Evolutionary conservation across 2,113 vertebrate species (phyloP).

Genomic region (Takifugu bimaculatus): DNA sequence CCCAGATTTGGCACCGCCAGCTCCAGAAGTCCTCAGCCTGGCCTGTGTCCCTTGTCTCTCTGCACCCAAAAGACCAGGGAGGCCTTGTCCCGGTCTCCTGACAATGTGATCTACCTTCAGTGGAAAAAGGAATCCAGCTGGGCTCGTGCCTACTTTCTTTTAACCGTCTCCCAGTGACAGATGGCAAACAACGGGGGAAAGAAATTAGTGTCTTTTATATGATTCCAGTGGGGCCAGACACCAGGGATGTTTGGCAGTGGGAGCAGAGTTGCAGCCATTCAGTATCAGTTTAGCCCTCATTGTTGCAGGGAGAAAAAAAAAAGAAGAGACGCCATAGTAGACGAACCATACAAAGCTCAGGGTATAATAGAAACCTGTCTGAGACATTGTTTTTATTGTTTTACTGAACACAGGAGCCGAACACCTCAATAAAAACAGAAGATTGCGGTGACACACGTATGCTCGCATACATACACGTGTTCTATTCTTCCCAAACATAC

Average conservation of each 20-base stretch:
- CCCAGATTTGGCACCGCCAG: constrained; percentile 27
- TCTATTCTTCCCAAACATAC: constrained; percentile 53
- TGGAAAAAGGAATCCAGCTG: constrained; percentile 64
- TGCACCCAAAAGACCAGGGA: constrained; percentile 42
- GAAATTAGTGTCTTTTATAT: constrained; percentile 70
- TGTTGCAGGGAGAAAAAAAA: constrained; percentile 53
- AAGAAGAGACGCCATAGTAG: constrained; percentile 47
- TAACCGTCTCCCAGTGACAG: constrained; percentile 73
- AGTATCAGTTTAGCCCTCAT: constrained; percentile 61
- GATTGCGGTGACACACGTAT: constrained; percentile 35
- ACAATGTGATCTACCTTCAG: constrained; percentile 68
- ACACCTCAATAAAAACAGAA: constrained; percentile 44
- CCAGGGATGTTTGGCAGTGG: constrained; percentile 59
- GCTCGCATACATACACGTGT: constrained; percentile 39
- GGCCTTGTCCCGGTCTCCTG: constrained; percentile 54
- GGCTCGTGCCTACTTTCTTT: constrained; percentile 66
- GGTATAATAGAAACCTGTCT: constrained; percentile 62
- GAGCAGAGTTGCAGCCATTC: constrained; percentile 50
- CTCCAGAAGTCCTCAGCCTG: constrained; percentile 31
- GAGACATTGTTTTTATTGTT: constrained; percentile 71
- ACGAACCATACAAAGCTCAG: constrained; percentile 50
- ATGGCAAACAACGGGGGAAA: constrained; percentile 66
- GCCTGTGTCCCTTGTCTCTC: constrained; percentile 39
- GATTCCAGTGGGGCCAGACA: constrained; percentile 58
- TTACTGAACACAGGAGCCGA: constrained; percentile 57